phyloP scores from a whole-genome alignment of 2,888 invertebrate genomes.

The Epistrophe eligans region DNA sequence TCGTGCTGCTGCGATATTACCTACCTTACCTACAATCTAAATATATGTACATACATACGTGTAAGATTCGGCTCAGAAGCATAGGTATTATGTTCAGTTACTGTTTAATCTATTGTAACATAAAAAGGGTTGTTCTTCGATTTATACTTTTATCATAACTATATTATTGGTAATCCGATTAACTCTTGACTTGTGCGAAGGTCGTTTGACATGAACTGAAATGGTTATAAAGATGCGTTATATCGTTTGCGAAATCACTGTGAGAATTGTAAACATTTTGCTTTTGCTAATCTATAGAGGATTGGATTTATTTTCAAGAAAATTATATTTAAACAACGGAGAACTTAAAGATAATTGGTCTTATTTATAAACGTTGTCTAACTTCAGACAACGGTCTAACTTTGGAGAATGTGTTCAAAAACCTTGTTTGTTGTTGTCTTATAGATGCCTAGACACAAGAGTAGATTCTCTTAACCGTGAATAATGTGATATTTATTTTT shows the following conservation, averaged over 20 bases:
- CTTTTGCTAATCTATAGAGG: neutral
- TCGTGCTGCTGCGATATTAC: neutral
- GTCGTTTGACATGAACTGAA: neutral
- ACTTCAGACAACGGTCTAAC: too few relatives aligned
- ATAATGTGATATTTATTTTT: too few relatives aligned
- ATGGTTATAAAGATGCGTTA: neutral
- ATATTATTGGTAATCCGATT: neutral
- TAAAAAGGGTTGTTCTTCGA: neutral
- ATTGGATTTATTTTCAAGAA: too few relatives aligned
- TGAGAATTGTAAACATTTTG: neutral
- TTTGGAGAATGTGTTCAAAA: too few relatives aligned
- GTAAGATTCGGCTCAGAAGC: neutral
- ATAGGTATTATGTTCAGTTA: neutral
- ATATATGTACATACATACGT: neutral
- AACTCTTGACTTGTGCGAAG: neutral
- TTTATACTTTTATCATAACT: neutral
- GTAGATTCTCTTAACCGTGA: too few relatives aligned
- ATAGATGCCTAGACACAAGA: too few relatives aligned
- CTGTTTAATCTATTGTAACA: neutral
- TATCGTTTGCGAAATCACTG: constrained; percentile 2
- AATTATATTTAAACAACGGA: too few relatives aligned
- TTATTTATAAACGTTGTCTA: too few relatives aligned
- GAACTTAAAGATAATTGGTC: too few relatives aligned
- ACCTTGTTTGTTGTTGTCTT: too few relatives aligned
- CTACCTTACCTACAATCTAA: too few relatives aligned